phyloP scores from a whole-genome alignment of 2,888 invertebrate genomes.

The Oxyscelio sp. region DNA sequence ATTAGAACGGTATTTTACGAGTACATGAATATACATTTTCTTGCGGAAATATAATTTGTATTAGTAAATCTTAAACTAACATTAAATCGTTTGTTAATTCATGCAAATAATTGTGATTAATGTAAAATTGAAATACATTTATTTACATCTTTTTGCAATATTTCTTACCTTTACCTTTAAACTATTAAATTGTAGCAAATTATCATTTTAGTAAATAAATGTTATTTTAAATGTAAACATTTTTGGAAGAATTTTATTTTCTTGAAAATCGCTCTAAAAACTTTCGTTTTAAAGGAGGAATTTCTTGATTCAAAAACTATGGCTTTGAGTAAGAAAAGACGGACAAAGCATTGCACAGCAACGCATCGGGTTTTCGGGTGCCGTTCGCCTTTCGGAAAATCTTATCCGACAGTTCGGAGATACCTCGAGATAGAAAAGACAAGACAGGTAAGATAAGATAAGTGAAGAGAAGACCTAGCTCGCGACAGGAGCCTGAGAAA shows the following conservation, averaged over 20 bases:
- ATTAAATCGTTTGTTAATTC: neutral
- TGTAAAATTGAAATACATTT: too few relatives aligned
- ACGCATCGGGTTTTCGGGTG: constrained; percentile 69
- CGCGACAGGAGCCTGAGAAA: constrained; percentile 69
- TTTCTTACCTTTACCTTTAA: too few relatives aligned
- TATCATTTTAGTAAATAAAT: too few relatives aligned
- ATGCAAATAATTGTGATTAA: neutral
- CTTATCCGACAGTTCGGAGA: constrained; percentile 81
- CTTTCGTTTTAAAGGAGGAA: constrained; percentile 50
- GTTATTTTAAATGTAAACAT: too few relatives aligned
- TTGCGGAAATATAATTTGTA: neutral
- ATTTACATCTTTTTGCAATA: too few relatives aligned
- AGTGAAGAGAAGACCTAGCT: constrained; percentile 57
- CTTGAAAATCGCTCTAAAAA: constrained; percentile 19
- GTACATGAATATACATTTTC: neutral
- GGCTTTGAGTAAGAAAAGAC: constrained; percentile 32
- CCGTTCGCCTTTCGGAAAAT: constrained; percentile 81
- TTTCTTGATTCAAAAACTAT: constrained; percentile 56
- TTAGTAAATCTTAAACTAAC: neutral
- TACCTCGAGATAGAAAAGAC: constrained; percentile 74
- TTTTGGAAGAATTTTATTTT: too few relatives aligned
- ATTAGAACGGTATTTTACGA: constrained; percentile 18
- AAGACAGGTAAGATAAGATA: constrained; percentile 72
- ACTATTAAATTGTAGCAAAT: too few relatives aligned
- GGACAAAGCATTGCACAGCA: constrained; percentile 23